Evolutionary conservation across 1,140 invertebrate genomes (phyloP).

Genomic region (Aleiodes sp.): DNA sequence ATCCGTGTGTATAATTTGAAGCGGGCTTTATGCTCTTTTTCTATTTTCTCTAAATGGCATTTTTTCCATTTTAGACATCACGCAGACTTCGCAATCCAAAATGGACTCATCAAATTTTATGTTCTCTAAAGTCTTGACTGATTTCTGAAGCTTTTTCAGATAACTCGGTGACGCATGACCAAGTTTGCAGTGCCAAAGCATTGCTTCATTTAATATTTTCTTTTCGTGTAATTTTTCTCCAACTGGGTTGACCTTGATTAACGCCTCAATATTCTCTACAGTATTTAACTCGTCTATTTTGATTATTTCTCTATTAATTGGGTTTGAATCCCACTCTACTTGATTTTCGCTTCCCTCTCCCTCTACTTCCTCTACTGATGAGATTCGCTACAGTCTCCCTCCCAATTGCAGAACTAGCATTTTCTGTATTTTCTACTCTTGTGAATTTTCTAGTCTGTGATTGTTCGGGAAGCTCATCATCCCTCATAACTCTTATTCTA

Average conservation of each 20-base stretch:
- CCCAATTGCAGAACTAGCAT: slow-evolving; percentile 37
- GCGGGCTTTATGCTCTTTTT: slow-evolving; percentile 27
- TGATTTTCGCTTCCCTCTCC: slow-evolving; percentile 5
- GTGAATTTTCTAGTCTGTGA: slow-evolving; percentile 30
- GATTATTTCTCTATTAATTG: slow-evolving; percentile 21
- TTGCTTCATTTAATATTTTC: slow-evolving; percentile 33
- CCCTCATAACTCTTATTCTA: slow-evolving; percentile 21
- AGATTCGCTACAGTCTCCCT: slow-evolving; percentile 35
- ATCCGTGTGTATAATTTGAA: slow-evolving; percentile 31
- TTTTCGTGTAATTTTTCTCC: slow-evolving; percentile 8
- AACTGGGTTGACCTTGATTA: slow-evolving; percentile 20
- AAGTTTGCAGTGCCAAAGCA: slow-evolving; percentile 42
- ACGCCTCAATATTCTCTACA: slow-evolving; percentile 25
- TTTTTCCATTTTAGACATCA: slow-evolving; percentile 40
- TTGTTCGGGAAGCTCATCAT: slow-evolving; percentile 32
- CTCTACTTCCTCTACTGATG: slow-evolving; percentile 6
- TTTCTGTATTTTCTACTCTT: slow-evolving; percentile 24
- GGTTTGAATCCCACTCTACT: slow-evolving; percentile 9
- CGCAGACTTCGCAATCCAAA: slow-evolving; percentile 40
- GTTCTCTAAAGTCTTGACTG: slow-evolving; percentile 33
- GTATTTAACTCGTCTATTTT: slow-evolving; percentile 35
- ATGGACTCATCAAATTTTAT: slow-evolving; percentile 42
- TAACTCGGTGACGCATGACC: slow-evolving; percentile 43
- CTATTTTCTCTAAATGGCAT: slow-evolving; percentile 37
- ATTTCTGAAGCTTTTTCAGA: slow-evolving; percentile 40